phyloP scores from a whole-genome alignment of 2,797 vertebrate genomes.

The Sciurus carolinensis region DNA sequence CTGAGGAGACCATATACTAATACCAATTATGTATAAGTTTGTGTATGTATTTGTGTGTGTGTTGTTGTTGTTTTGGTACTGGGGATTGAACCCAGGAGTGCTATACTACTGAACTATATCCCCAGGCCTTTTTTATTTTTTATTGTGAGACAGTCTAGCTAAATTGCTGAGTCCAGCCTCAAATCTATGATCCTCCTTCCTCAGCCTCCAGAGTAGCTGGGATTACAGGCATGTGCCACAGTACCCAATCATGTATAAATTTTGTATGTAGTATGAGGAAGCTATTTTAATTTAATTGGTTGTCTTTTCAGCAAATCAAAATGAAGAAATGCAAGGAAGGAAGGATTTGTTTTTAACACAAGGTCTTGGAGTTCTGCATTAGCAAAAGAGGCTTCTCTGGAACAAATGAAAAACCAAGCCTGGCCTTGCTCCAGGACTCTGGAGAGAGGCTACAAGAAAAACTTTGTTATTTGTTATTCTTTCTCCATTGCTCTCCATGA shows the following conservation, averaged over 20 bases:
- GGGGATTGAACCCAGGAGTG: too few species aligned
- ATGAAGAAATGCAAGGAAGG: constrained; percentile 37
- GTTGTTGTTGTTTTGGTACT: too few species aligned
- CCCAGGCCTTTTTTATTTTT: too few species aligned
- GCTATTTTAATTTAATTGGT: constrained; percentile 29
- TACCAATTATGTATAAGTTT: neutral
- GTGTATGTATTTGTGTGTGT: too few species aligned
- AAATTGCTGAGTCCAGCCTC: too few species aligned
- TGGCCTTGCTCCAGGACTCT: neutral
- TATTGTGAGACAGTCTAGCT: too few species aligned
- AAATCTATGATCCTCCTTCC: too few species aligned
- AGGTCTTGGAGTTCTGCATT: neutral
- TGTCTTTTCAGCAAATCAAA: constrained; percentile 19
- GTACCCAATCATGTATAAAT: neutral
- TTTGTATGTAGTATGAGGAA: neutral
- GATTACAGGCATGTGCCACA: too few species aligned
- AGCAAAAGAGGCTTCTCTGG: neutral
- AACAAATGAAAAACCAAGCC: neutral
- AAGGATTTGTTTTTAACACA: constrained; percentile 16
- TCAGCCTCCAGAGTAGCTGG: too few species aligned
- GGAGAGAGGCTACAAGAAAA: neutral
- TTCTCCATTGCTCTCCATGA: neutral
- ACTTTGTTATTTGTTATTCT: neutral
- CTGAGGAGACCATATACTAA: neutral
- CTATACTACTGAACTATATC: too few species aligned